Evolutionary conservation across 2,797 vertebrate species (phyloP).

Genomic region (Aeoliscus strigatus): DNA sequence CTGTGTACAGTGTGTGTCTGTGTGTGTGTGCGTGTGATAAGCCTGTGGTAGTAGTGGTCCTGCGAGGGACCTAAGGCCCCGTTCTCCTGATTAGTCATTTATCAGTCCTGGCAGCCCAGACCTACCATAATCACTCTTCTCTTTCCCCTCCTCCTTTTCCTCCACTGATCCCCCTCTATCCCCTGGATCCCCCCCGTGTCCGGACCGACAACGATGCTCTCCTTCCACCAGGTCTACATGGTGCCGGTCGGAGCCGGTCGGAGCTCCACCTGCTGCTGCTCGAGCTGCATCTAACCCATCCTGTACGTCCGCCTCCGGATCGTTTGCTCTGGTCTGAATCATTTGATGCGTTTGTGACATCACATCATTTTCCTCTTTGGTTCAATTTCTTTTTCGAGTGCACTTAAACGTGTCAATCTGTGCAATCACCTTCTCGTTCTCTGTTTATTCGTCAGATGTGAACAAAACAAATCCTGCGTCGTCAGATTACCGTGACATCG

Average conservation of each 20-base stretch:
- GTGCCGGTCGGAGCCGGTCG: slow-evolving; percentile 32
- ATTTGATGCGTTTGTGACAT: too few relatives aligned
- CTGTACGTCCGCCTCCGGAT: slow-evolving; percentile 29
- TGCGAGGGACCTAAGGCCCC: slow-evolving; percentile 87
- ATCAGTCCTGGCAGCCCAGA: slow-evolving; percentile 97
- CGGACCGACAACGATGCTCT: slow-evolving; percentile 60
- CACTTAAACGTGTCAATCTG: too few relatives aligned
- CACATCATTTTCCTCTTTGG: too few relatives aligned
- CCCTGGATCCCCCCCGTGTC: slow-evolving; percentile 63
- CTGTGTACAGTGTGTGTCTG: slow-evolving; percentile 17
- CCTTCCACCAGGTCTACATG: slow-evolving; percentile 55
- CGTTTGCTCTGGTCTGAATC: too few relatives aligned
- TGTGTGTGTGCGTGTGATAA: slow-evolving; percentile 79
- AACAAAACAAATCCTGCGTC: too few relatives aligned
- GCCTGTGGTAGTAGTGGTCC: slow-evolving; percentile 86
- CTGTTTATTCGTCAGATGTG: too few relatives aligned
- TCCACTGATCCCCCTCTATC: slow-evolving; percentile 66
- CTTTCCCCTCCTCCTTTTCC: slow-evolving; percentile 68
- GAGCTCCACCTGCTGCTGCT: slow-evolving; percentile 41
- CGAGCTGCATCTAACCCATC: slow-evolving; percentile 20
- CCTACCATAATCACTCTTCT: slow-evolving; percentile 99
- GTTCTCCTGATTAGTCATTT: slow-evolving; percentile 98
- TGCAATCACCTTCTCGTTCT: too few relatives aligned
- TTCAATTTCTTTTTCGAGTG: too few relatives aligned
- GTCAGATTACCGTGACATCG: too few relatives aligned